phyloP scores from a whole-genome alignment of 1,140 invertebrate genomes.

The Drosophila lowei region DNA sequence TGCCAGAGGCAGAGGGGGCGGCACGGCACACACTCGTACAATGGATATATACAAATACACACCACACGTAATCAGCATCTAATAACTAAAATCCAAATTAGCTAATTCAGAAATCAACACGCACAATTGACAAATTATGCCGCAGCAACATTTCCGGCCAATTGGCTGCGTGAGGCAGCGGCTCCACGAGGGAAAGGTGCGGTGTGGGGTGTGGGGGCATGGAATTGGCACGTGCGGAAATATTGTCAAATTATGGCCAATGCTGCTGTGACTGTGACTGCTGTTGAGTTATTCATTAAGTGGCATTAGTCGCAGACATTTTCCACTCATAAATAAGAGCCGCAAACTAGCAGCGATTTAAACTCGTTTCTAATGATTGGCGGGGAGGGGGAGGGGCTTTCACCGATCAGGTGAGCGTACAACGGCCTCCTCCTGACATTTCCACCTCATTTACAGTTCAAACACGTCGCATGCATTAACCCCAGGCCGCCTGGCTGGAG shows the following conservation, averaged over 20 bases:
- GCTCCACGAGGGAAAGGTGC: slow-evolving; percentile 9
- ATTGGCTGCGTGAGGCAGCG: slow-evolving; percentile 67
- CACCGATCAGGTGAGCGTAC: slow-evolving; percentile 31
- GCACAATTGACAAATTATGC: slow-evolving; percentile 81
- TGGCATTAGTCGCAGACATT: slow-evolving; percentile 77
- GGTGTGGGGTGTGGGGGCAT: background rate
- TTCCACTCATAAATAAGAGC: slow-evolving; percentile 68
- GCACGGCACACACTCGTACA: background rate
- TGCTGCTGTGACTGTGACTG: slow-evolving; percentile 43
- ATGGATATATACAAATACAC: slow-evolving; percentile 13
- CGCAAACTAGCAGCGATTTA: slow-evolving; percentile 55
- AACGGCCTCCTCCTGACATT: slow-evolving; percentile 61
- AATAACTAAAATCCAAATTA: slow-evolving; percentile 81
- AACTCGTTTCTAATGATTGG: slow-evolving; percentile 25
- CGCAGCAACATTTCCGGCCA: slow-evolving; percentile 78
- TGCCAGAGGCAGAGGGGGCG: slow-evolving; percentile 18
- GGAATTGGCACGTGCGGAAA: slow-evolving; percentile 55
- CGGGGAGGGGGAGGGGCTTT: background rate
- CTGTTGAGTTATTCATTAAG: slow-evolving; percentile 76
- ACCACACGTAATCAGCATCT: slow-evolving; percentile 71
- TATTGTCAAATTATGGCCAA: slow-evolving; percentile 70
- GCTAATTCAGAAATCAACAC: slow-evolving; percentile 81
- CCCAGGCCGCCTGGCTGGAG: slow-evolving; percentile 72
- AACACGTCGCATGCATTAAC: slow-evolving; percentile 80
- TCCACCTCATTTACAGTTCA: slow-evolving; percentile 80